Evolutionary conservation across 2,113 vertebrate genomes (phyloP), one percentile per base, ranked within the genome.

Genomic region (Chaetura pelagica): DNA sequence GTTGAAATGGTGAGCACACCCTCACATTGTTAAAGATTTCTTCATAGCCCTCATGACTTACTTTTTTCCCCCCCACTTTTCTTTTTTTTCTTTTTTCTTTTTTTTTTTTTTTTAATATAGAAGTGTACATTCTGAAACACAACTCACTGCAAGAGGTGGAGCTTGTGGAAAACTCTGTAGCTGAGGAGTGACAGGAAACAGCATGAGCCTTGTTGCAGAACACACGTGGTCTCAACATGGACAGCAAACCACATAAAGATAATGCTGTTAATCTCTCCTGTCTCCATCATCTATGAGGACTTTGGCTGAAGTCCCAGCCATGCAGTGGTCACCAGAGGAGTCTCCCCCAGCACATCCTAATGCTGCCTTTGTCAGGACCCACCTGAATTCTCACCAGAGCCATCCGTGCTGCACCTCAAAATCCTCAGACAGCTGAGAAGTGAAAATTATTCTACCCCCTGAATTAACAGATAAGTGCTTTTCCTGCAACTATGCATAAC

Each of bases 301-400:
- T 72, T 55, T 64, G 66, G 62, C 69, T 1, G 0, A 81, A 91
- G 62, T 80, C 66, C 68, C 89, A 94, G 67, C 51, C 55, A 62
- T 0, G 0, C 0, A 0, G 16, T 4, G 51, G 17, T 49, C 27
- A 1, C 58, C 3, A 23, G 49, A 10, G 2, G 12, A 30, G n/a
- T 62, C 34, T 89, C 24, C 73, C 71, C 66, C 74, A 74, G 44
- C 21, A 32, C 40, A 74, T 24, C 30, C 34, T 80, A 68, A 27
- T 0, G 4, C 27, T 76, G 20, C 23, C 35, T 85, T 80, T 72
- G 57, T 55, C 61, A 91, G 84, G 62, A 63, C 20, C 32, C 61
- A 34, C 35, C 34, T 32, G 49, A 61, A 7, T 7, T 83, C 58
- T 67, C 62, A 67, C 13, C 51, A 51, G 27, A 35, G 42, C 23